These are phyloP conservation scores for Tinea semifulvella DNA, from an alignment of 2,888 invertebrate genomes.

Conservation along the genomic window DNA sequence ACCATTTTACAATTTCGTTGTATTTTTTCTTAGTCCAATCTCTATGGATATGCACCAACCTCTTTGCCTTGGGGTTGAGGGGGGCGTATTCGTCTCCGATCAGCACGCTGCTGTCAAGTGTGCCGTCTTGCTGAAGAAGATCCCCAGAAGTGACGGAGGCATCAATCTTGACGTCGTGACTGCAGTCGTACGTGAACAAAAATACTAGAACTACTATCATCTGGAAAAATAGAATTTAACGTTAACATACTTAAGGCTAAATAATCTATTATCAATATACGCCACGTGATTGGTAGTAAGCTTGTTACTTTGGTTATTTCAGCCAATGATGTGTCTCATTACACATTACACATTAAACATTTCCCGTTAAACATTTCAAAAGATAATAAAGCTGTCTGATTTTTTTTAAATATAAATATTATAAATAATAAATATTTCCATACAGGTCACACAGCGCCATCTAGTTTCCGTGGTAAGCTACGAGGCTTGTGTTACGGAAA, in stretches of 20 bases:
- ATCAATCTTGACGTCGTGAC: constrained; percentile 40
- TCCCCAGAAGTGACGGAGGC: constrained; percentile 60
- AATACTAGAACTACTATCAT: constrained; percentile 50
- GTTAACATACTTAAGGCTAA: constrained; percentile 7
- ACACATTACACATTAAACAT: too few species aligned
- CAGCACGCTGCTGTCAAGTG: constrained; percentile 55
- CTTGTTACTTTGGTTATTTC: too few species aligned
- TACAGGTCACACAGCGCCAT: too few species aligned
- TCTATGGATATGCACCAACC: constrained; percentile 5
- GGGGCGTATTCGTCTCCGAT: constrained; percentile 42
- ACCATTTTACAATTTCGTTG: neutral
- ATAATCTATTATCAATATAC: too few species aligned
- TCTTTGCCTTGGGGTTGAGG: constrained; percentile 7
- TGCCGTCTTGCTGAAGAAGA: constrained; percentile 57
- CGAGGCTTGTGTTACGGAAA: too few species aligned
- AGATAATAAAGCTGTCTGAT: too few species aligned
- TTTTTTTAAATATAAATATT: too few species aligned
- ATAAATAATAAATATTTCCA: too few species aligned
- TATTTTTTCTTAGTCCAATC: neutral
- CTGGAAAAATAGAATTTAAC: constrained; percentile 24
- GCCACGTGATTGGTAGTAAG: too few species aligned
- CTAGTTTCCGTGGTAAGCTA: too few species aligned
- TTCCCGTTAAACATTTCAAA: too few species aligned
- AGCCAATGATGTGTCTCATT: too few species aligned
- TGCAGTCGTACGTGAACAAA: constrained; percentile 43